Base-by-base conservation (phyloP, 2,888 invertebrate species). In the Crematogaster levior region DNA sequence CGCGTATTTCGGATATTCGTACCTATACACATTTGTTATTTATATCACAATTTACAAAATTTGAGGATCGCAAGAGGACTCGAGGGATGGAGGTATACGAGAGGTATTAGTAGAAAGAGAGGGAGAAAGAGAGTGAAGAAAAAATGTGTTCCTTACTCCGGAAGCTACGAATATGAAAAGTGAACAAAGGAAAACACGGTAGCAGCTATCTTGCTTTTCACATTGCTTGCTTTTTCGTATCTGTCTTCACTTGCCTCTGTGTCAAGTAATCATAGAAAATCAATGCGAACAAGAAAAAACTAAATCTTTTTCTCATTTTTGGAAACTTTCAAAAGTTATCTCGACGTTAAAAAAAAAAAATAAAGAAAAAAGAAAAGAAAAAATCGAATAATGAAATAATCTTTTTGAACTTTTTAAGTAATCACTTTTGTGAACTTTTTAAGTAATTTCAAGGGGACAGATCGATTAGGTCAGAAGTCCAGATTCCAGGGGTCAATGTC, bases 31-130 rank as follows among this genome's bases (percentile, higher is more conserved):
- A 93, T 92, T 93, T 91, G 91, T 91, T 92, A 94, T 92, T 93
- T 94, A 94, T 94, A 94, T 94, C 94, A 94, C 93, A 94, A 94
- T 94, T 94, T 94, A 94, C 94, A 94, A 94, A 94, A 93, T 92
- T 93, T 89, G 88, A 90, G 91, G 88, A 86, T 88, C 66, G 85
- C 80, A 60, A 68, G 72, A 34, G 72, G 74, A 46, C 51, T 40
- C 27, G n/a, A 56, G 40, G 75, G 46, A 48, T 27, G 27, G 82
- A 53, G 70, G n/a, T 70, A 63, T 30, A 58, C 30, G 60, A 56
- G 53, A 21, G 34, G 34, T 30, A 60, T n/a, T 46, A 27, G 24
- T 61, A 73, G 74, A 61, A 65, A 65, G 56, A 61, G 75, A 73
- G 53, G 72, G 66, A 46, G 68, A 58, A 66, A 82, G 65, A 61